A percentile compares a stretch with the other conserved stretches of the same genome.
These are phyloP conservation scores for Corythornis madagascariensis DNA, from an alignment of 2,113 vertebrate genomes.

Conservation along the genomic window DNA sequence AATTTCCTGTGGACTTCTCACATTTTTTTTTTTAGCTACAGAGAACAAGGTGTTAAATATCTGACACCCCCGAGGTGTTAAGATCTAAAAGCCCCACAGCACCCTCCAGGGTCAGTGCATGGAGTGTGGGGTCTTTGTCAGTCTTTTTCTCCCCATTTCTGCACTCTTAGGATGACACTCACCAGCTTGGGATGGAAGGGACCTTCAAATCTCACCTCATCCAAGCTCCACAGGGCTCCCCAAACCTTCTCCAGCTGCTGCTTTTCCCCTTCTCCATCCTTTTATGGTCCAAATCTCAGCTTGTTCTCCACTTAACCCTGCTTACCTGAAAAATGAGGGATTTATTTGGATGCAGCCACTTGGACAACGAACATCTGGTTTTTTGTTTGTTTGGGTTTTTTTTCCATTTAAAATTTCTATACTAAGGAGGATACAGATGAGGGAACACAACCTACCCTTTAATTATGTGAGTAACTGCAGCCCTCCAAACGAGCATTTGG, in stretches of 20 bases:
- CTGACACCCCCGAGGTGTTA: neutral
- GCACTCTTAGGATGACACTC: too few species aligned
- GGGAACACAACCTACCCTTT: neutral
- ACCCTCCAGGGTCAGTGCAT: too few species aligned
- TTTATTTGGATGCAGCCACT: neutral
- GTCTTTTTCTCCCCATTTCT: too few species aligned
- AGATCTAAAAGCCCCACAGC: too few species aligned
- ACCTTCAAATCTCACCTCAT: too few species aligned
- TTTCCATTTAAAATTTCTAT: neutral
- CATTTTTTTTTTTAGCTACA: neutral
- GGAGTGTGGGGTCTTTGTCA: neutral
- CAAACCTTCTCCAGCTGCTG: neutral
- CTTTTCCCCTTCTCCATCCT: neutral
- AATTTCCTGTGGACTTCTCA: neutral
- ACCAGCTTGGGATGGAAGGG: too few species aligned
- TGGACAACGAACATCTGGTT: neutral
- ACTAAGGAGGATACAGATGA: neutral
- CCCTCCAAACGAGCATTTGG: neutral
- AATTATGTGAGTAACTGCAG: neutral
- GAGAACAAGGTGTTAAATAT: neutral
- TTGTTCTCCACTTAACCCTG: fast-evolving
- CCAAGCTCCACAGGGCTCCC: neutral
- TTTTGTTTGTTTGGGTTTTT: neutral
- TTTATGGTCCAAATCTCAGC: neutral
- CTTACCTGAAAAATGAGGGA: neutral